These are phyloP conservation scores for Dendroctonus valens DNA, from an alignment of 1,140 invertebrate species.

Conservation along the genomic window DNA sequence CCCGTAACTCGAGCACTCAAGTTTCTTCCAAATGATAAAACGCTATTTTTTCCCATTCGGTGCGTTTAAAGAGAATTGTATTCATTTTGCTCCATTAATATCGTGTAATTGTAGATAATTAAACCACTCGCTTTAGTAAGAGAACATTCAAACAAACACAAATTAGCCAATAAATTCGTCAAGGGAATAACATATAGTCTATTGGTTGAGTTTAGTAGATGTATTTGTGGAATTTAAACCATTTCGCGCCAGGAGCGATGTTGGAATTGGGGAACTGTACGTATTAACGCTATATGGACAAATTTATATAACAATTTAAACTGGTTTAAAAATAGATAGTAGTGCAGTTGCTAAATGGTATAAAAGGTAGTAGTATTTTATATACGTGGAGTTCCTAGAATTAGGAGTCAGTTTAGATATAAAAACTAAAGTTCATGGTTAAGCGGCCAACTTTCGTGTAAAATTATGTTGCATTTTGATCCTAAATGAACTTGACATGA, in stretches of 20 bases:
- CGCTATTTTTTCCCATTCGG: constrained; percentile 1
- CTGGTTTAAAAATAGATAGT: no score
- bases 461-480: no score
- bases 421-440: no score
- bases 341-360: no score
- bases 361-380: no score
- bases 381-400: no score
- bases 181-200: constrained; percentile 12
- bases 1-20: neutral
- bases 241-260: constrained; percentile 5
- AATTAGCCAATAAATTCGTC: constrained; percentile 25
- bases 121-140: constrained; percentile 2
- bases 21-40: constrained; percentile 4
- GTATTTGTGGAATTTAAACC: constrained; percentile 6
- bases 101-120: constrained; percentile 13
- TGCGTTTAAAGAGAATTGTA: neutral
- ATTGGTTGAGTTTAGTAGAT: constrained; percentile 2
- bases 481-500: no score
- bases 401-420: no score
- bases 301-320: no score
- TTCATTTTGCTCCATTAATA: constrained; percentile 7
- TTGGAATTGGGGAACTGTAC: no score
- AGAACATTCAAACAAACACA: constrained; percentile 17
- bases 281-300: no score
- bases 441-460: no score